Base-by-base conservation (phyloP, 2,888 invertebrate species). In the Psylliodes chrysocephalus region DNA sequence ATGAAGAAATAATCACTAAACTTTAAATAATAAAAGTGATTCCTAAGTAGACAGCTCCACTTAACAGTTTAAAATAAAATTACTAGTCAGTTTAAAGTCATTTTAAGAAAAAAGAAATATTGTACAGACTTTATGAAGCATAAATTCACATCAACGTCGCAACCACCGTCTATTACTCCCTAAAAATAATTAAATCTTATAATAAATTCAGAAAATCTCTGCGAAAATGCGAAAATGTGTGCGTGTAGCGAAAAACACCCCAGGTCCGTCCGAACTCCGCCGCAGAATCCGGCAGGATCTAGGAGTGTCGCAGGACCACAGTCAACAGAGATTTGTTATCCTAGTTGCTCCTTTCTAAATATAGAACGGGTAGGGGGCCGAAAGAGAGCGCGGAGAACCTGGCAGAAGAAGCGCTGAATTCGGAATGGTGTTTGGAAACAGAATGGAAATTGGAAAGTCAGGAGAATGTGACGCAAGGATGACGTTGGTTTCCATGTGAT, bases 281-380 rank as follows among this genome's bases (percentile, higher is more conserved):
- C 46, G 46, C 46, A 46, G 46, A n/a, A 46, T 46, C 46, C 22
- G 22, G 46, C 46, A 46, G 46, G 22, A 46, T 46, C 46, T 30
- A 49, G 44, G 44, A 17, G n/a, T 7, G 44, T 44, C 44, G 25
- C 25, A 54, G 54, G 54, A 28, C 54, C 54, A 54, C 42, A 54
- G 42, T 54, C 54, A 54, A 54, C 54, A 54, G 28, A 54, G 42
- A 42, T 54, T 54, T 54, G 54, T 54, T 54, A 54, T 28, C 54
- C 42, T 42, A 54, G 42, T 25, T 54, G 54, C 28, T 54, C 42
- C 25, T 4, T 54, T 40, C 54, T 54, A 54, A 54, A 54, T 42
- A 54, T 54, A 54, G 54, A 54, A 28, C 42, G 8, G 38, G 5
- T 12, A n/a, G 1, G 54, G 28, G 40, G 18, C 35, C 10, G 12